Percentiles rank a stretch among this genome's conserved stretches.
Evolutionary conservation across 2,888 invertebrate species (phyloP).

Genomic region (Hedya salicella): DNA sequence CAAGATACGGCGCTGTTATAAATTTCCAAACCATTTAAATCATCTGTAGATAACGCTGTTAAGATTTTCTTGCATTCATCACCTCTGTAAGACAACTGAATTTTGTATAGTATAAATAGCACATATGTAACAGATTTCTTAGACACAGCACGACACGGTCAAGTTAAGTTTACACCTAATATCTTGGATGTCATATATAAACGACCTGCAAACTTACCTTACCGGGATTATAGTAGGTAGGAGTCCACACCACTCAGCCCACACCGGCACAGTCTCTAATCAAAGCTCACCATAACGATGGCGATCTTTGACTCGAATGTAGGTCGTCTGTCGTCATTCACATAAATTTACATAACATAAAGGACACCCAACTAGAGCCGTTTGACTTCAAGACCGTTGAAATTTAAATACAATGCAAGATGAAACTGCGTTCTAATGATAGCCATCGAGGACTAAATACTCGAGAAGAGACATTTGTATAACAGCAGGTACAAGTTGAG

Average conservation of each 20-base stretch:
- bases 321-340: conserved; percentile 39
- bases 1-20: too few relatives aligned
- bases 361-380: conserved; percentile 35
- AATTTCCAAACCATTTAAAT: too few relatives aligned
- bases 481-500: conserved; percentile 30
- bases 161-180: too few relatives aligned
- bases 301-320: conserved; percentile 33
- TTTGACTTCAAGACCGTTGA: conserved; percentile 34
- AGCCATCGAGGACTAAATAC: conserved; percentile 29
- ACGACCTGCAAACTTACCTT: too few relatives aligned
- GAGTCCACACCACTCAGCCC: conserved; percentile 15
- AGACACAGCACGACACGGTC: too few relatives aligned
- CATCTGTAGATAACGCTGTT: too few relatives aligned
- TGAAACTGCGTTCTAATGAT: conserved; percentile 38
- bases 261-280: conserved; percentile 16
- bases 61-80: too few relatives aligned
- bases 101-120: too few relatives aligned
- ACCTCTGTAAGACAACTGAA: too few relatives aligned
- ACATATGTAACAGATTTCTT: too few relatives aligned
- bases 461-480: conserved; percentile 41
- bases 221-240: background rate
- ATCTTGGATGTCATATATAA: too few relatives aligned
- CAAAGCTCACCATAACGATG: conserved; percentile 1
- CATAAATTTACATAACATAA: conserved; percentile 38
- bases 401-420: conserved; percentile 43